Percentiles rank a stretch among this genome's conserved stretches.
Evolutionary conservation across 2,113 vertebrate genomes (phyloP).

Genomic region (Amia ocellicauda): DNA sequence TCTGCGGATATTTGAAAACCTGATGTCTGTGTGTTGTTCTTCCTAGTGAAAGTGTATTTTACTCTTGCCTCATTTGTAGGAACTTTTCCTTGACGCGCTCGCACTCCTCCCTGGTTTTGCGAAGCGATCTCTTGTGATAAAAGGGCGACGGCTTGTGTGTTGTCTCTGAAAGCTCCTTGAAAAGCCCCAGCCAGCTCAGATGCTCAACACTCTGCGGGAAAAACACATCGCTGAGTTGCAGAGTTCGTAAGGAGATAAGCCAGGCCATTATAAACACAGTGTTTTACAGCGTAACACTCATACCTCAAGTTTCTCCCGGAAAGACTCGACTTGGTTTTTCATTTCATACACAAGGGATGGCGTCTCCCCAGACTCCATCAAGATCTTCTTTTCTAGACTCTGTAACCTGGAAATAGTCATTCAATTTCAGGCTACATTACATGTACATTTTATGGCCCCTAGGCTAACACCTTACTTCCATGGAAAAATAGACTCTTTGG

Average conservation of each 20-base stretch:
- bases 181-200: conserved; percentile 72
- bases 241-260: too few species aligned
- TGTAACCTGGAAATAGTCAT: conserved; percentile 51
- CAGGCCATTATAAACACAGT: too few species aligned
- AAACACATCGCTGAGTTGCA: neutral
- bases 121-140: conserved; percentile 65
- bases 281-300: neutral
- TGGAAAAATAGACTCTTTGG: too few species aligned
- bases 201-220: conserved; percentile 64
- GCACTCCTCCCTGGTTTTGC: conserved; percentile 64
- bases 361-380: conserved; percentile 52
- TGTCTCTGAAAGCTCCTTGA: conserved; percentile 65
- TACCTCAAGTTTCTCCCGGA: conserved; percentile 71
- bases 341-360: conserved; percentile 65
- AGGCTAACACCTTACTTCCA: too few species aligned
- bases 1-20: too few species aligned
- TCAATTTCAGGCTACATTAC: too few species aligned
- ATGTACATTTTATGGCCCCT: too few species aligned
- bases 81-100: conserved; percentile 64
- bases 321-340: conserved; percentile 70
- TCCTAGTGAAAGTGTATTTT: too few species aligned
- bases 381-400: conserved; percentile 66
- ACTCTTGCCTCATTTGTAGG: conserved; percentile 63
- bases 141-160: conserved; percentile 66
- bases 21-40: too few species aligned